Percentiles rank a stretch among this genome's conserved stretches.
phyloP scores from a whole-genome alignment of 53 echinoderm and acorn worm species.

The Zoroaster sp. region DNA sequence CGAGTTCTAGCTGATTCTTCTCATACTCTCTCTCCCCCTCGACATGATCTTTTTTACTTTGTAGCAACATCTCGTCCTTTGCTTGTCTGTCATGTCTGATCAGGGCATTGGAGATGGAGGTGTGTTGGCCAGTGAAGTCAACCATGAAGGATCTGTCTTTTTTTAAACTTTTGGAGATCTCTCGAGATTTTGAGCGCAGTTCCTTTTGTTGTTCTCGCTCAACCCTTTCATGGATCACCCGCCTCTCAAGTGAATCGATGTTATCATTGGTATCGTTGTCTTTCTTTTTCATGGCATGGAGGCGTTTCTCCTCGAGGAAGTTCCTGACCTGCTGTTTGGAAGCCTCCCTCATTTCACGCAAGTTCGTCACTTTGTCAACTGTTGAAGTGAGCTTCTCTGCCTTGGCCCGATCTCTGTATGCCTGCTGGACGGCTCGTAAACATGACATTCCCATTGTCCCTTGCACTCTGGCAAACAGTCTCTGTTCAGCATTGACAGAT shows the following conservation, averaged over 20 bases:
- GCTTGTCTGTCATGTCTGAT: constrained; percentile 80
- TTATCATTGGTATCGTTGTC: constrained; percentile 69
- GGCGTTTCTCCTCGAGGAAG: constrained; percentile 87
- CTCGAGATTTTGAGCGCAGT: constrained; percentile 46
- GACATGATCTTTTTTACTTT: constrained; percentile 38
- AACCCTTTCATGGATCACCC: constrained; percentile 46
- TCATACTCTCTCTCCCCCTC: constrained; percentile 62
- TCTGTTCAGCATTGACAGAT: constrained; percentile 80
- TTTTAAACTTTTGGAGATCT: constrained; percentile 28
- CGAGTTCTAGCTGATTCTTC: constrained; percentile 70
- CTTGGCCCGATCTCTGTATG: constrained; percentile 84
- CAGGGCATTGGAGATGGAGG: constrained; percentile 95
- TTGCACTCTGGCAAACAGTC: constrained; percentile 86
- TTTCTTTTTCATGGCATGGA: constrained; percentile 63
- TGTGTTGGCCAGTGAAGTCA: constrained; percentile 89
- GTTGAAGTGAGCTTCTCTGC: constrained; percentile 62
- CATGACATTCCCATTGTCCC: constrained; percentile 99
- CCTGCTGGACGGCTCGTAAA: constrained; percentile 90
- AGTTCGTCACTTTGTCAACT: constrained; percentile 65
- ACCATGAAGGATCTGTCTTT: constrained; percentile 69
- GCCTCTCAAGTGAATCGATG: constrained; percentile 61
- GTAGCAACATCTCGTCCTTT: constrained; percentile 45
- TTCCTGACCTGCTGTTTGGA: constrained; percentile 62
- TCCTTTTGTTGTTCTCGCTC: constrained; percentile 62
- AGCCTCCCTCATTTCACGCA: constrained; percentile 73